These are phyloP conservation scores for Portunus trituberculatus DNA, from an alignment of 1,140 invertebrate genomes.

Conservation along the genomic window DNA sequence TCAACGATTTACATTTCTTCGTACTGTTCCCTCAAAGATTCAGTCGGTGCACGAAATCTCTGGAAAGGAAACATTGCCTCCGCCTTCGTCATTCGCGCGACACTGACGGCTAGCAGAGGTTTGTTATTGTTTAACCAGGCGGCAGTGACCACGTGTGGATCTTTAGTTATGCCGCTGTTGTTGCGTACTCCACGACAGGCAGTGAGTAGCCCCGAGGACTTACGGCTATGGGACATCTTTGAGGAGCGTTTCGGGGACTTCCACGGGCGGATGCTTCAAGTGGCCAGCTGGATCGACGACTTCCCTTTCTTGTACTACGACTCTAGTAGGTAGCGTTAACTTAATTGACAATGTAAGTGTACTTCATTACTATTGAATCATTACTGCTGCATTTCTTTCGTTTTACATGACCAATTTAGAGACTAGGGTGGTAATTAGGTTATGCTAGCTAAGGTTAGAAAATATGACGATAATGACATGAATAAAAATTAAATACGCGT, in stretches of 20 bases:
- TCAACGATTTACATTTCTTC: too few relatives aligned
- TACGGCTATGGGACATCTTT: neutral
- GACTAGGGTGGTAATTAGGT: too few relatives aligned
- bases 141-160: neutral
- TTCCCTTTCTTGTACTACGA: slow-evolving; percentile 54
- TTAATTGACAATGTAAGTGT: neutral
- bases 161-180: neutral
- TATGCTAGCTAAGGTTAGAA: too few relatives aligned
- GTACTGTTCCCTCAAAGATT: too few relatives aligned
- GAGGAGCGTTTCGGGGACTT: slow-evolving; percentile 43
- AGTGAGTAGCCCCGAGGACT: neutral
- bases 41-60: too few relatives aligned
- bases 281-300: slow-evolving; percentile 59
- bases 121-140: too few relatives aligned
- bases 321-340: neutral
- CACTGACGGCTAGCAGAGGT: neutral
- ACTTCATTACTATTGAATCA: neutral
- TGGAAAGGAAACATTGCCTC: too few relatives aligned
- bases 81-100: neutral
- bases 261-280: neutral
- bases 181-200: neutral
- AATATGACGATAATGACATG: too few relatives aligned
- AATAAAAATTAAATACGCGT: too few relatives aligned
- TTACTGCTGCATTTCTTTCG: neutral
- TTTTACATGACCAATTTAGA: too few relatives aligned